Evolutionary conservation across 2,888 invertebrate species (phyloP).

Genomic region (Cyaniris semiargus): DNA sequence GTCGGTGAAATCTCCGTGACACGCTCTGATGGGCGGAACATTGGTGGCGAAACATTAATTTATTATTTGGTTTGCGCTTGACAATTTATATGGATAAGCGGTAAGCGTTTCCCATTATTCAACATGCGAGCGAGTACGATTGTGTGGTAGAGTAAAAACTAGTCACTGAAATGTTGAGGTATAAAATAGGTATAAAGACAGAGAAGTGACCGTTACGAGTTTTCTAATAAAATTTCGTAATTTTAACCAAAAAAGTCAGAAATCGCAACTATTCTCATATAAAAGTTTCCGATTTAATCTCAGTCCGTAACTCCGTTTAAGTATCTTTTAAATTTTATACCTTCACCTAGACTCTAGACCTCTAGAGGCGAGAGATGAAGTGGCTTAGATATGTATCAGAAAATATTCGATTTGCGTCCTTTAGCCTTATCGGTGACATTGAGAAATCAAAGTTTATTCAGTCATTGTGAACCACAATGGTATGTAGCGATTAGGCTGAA

Average conservation of each 20-base stretch:
- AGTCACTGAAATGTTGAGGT: no score
- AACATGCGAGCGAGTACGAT: background rate
- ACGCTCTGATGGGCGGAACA: constrained; percentile 70
- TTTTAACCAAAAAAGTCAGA: no score
- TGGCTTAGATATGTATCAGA: background rate
- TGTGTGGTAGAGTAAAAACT: background rate
- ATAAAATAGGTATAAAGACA: no score
- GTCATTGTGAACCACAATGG: constrained; percentile 19
- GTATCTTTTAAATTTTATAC: background rate
- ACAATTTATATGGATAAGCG: constrained; percentile 43
- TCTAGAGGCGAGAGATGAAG: background rate
- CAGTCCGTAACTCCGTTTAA: no score
- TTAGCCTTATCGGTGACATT: constrained; percentile 20
- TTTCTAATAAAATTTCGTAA: no score
- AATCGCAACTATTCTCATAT: no score
- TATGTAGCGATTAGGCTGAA: constrained; percentile 41
- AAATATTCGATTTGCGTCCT: constrained; percentile 9
- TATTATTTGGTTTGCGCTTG: constrained; percentile 56
- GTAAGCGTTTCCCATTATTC: constrained; percentile 23
- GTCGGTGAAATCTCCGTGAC: constrained; percentile 67
- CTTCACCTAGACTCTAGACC: no score
- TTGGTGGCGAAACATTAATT: constrained; percentile 62
- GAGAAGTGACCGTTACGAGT: no score
- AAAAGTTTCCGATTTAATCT: no score
- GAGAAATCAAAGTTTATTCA: constrained; percentile 31